A percentile compares a stretch with the other conserved stretches of the same genome.
phyloP scores from a whole-genome alignment of 37 sponge, comb jelly and placozoan genomes.

The Cliona cf. orientalis region DNA sequence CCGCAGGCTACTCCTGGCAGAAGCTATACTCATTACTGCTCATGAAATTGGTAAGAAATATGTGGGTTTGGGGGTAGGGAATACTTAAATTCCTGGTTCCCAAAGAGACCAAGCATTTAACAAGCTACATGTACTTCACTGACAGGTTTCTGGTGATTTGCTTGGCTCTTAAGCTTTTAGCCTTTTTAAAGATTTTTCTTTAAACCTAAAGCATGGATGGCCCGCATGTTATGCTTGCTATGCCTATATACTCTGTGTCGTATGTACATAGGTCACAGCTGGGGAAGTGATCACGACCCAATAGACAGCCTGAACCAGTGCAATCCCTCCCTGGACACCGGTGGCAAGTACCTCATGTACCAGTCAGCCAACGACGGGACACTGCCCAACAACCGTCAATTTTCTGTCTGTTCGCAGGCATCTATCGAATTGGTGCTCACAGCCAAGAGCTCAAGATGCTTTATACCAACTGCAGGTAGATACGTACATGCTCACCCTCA shows the following conservation, averaged over 20 bases:
- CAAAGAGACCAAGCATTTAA: no score
- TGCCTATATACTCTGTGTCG: background rate
- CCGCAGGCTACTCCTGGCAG: constrained; percentile 22
- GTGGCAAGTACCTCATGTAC: constrained; percentile 72
- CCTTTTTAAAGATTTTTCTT: no score
- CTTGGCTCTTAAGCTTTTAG: no score
- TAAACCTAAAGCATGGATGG: no score
- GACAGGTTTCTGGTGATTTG: no score
- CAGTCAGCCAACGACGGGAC: constrained; percentile 44
- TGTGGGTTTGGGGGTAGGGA: no score
- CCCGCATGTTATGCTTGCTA: no score
- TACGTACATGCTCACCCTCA: background rate
- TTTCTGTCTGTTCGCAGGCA: constrained; percentile 3
- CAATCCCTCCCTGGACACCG: constrained; percentile 2
- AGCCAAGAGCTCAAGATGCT: constrained; percentile 13
- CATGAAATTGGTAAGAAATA: constrained; percentile 40
- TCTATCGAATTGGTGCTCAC: background rate
- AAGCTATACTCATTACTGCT: constrained; percentile 32
- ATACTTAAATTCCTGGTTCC: no score
- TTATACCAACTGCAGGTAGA: no score
- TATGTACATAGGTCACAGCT: constrained; percentile 50
- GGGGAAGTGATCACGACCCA: constrained; percentile 76
- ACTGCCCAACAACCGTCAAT: constrained; percentile 25
- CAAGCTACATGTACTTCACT: no score
- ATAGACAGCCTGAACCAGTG: background rate